These are phyloP conservation scores for Ptychoptera contaminata DNA, from an alignment of 2,888 invertebrate species.

Conservation along the genomic window DNA sequence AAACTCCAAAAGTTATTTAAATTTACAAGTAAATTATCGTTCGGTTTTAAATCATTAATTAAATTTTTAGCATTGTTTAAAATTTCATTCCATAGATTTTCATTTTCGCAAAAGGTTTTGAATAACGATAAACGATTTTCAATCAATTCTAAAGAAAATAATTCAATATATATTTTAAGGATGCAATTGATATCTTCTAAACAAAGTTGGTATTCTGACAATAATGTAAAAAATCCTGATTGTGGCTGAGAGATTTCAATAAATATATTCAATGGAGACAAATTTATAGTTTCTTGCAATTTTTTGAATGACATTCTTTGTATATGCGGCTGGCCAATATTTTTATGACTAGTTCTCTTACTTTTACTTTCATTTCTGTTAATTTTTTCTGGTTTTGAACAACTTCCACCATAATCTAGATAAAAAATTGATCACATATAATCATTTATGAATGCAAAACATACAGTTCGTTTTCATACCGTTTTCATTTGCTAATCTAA, in stretches of 20 bases:
- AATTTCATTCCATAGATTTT: too few relatives aligned
- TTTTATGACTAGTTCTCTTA: neutral
- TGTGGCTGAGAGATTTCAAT: slow-evolving; percentile 10
- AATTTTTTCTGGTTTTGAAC: slow-evolving; percentile 5
- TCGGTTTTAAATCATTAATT: too few relatives aligned
- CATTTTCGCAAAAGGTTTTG: too few relatives aligned
- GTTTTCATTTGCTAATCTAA: too few relatives aligned
- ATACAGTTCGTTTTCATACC: too few relatives aligned
- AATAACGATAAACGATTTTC: too few relatives aligned
- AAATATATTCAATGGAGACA: slow-evolving; percentile 11
- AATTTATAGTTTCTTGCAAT: slow-evolving; percentile 8
- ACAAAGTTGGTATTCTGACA: slow-evolving; percentile 5
- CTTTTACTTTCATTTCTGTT: neutral
- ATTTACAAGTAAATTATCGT: too few relatives aligned
- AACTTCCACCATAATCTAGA: slow-evolving; percentile 11
- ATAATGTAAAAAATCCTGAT: slow-evolving; percentile 9
- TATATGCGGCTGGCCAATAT: neutral
- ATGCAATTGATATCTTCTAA: slow-evolving; percentile 3
- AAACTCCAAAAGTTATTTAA: too few relatives aligned
- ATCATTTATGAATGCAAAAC: too few relatives aligned
- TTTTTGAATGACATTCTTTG: slow-evolving; percentile 10
- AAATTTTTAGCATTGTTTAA: too few relatives aligned
- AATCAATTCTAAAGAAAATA: too few relatives aligned
- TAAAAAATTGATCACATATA: neutral
- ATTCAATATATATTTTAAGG: too few relatives aligned